Base-by-base conservation (phyloP, 2,797 vertebrate genomes). In the Hozukius guyotensis region DNA sequence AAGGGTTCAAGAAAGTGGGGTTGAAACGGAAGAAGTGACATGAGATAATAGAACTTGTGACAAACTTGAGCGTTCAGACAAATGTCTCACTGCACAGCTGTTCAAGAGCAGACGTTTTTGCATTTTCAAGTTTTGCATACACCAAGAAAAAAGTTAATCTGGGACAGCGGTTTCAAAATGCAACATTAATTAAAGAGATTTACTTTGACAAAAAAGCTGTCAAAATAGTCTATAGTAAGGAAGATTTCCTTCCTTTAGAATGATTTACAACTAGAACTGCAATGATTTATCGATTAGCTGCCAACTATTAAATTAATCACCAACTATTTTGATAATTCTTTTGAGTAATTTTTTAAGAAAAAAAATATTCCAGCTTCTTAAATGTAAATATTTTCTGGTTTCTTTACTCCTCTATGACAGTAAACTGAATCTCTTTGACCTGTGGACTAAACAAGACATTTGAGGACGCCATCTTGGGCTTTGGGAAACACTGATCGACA, bases 1-100 rank as follows among this genome's bases (percentile, higher is more conserved):
- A 32, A 82, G 75, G 80, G 85, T 78, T 91, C 59, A 80, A 86
- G 77, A 84, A 72, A 74, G 76, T 52, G 10, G 27, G 24, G 55
- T 42, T 56, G 36, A 84, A 76, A 80, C 8, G n/a, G 7, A 59
- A n/a, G 36, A 46, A 31, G 60, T 63, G 64, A 77, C 32, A 32
- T 32, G 14, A 74, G 66, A 61, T 12, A 64, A 36, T 49, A 32
- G 57, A 67, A 77, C 8, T 66, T 22, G 55, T 42, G 74, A 70
- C 55, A 71, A 84, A 82, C 25, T 36, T 24, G 5, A 57, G 24
- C 5, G 5, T 68, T 42, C 18, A n/a, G 8, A 61, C 32, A 69
- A 66, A 59, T 24, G 8, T 63, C 11, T 67, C 29, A 49, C 14
- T 42, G 32, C 16, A 34, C 27, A 53, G n/a, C 14, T 32, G 34